Conservation (phyloP, 2,888 invertebrate species). For the Sarcophaga carnaria region DNA sequence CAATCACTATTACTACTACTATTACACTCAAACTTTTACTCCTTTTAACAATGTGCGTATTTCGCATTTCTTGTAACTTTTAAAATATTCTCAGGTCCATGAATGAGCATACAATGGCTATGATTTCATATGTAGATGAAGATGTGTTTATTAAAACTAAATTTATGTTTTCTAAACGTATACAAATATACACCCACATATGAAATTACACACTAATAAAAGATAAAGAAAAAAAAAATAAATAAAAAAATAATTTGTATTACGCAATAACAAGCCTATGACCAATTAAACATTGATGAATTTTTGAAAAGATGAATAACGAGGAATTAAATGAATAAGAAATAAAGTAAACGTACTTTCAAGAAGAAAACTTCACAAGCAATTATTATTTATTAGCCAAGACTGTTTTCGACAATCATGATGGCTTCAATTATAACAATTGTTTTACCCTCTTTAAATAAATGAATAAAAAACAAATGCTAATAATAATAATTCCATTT, state of each 20-base stretch:
- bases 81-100: too few species aligned
- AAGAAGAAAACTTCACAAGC: neutral
- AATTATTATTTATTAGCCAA: too few species aligned
- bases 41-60: too few species aligned
- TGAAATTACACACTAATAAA: neutral
- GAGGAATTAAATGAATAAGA: neutral
- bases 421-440: too few species aligned
- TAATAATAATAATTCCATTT: too few species aligned
- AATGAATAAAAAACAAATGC: too few species aligned
- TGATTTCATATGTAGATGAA: neutral
- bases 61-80: too few species aligned
- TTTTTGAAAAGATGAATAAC: neutral
- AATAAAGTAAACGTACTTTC: neutral
- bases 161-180: conserved; percentile 20
- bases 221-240: neutral
- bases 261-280: conserved; percentile 12
- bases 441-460: too few species aligned
- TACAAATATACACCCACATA: neutral
- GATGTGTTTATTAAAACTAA: conserved; percentile 46
- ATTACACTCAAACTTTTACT: too few species aligned
- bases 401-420: too few species aligned
- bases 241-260: neutral
- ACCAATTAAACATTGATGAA: conserved; percentile 40
- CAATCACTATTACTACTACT: too few species aligned
- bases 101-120: neutral